A percentile compares a stretch with the other conserved stretches of the same genome.
Conservation (phyloP, 2,888 invertebrate genomes). For the Eremobia ochroleuca region DNA sequence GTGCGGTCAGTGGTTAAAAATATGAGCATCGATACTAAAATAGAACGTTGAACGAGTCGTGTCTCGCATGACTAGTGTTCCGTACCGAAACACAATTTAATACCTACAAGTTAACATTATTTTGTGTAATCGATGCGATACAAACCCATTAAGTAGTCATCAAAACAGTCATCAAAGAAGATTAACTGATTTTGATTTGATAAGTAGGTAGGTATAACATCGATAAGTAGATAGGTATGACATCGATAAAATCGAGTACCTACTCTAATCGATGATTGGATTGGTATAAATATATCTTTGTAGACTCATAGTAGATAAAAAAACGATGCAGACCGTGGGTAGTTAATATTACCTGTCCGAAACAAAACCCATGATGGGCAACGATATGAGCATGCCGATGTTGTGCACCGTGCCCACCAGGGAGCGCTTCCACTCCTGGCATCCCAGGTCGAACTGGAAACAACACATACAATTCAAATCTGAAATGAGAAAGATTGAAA, state of each 20-base stretch:
- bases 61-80: constrained; percentile 35
- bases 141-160: background rate
- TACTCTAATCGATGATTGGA: background rate
- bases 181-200: background rate
- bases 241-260: background rate
- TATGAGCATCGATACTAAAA: constrained; percentile 50
- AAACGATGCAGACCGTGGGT: too few species aligned
- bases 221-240: background rate
- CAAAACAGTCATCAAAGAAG: background rate
- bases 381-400: constrained; percentile 92
- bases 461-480: constrained; percentile 35
- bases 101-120: constrained; percentile 22
- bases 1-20: constrained; percentile 43
- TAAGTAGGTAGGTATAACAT: background rate
- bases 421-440: constrained; percentile 92
- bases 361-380: constrained; percentile 92
- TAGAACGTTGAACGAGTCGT: constrained; percentile 30
- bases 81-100: constrained; percentile 24
- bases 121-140: constrained; percentile 11
- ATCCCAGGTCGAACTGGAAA: constrained; percentile 92
- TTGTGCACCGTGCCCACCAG: constrained; percentile 93
- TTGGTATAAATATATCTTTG: background rate
- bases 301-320: background rate
- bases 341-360: constrained; percentile 90
- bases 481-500: constrained; percentile 29